A percentile compares a stretch with the other conserved stretches of the same genome.
Evolutionary conservation across 2,888 invertebrate species (phyloP).

Genomic region (Mycalesis mineus): DNA sequence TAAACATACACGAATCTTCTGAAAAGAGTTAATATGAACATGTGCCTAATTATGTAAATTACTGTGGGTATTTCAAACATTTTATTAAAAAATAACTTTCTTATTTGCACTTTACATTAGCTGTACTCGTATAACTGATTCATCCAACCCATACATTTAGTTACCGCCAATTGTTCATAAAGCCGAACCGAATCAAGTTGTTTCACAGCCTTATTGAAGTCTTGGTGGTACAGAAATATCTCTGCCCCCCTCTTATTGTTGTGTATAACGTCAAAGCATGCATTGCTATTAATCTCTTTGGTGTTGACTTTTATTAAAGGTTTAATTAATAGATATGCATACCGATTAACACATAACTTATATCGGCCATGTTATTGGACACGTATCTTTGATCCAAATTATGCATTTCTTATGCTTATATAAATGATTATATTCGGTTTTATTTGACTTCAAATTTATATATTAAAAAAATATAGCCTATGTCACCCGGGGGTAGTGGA

Average conservation of each 20-base stretch:
- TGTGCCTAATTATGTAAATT: not conserved
- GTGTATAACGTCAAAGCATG: slow-evolving; percentile 9
- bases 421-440: too few species aligned
- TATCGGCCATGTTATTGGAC: not conserved
- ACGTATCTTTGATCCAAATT: too few species aligned
- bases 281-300: slow-evolving; percentile 24
- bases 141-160: slow-evolving; percentile 5
- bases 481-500: too few species aligned
- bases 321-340: slow-evolving; percentile 18
- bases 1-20: too few species aligned
- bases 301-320: slow-evolving; percentile 12
- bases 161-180: slow-evolving; percentile 13
- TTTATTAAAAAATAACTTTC: not conserved
- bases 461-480: too few species aligned
- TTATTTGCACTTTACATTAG: not conserved
- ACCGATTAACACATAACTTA: slow-evolving; percentile 4
- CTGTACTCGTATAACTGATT: slow-evolving; percentile 1
- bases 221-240: slow-evolving; percentile 56
- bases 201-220: slow-evolving; percentile 74
- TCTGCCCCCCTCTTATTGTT: slow-evolving; percentile 39
- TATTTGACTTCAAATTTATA: too few species aligned
- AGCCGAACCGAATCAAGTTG: slow-evolving; percentile 64
- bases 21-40: not conserved
- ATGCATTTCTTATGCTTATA: too few species aligned
- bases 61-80: not conserved